Evolutionary conservation across 1,140 invertebrate species (phyloP).

Genomic region (Drosophila asahinai): DNA sequence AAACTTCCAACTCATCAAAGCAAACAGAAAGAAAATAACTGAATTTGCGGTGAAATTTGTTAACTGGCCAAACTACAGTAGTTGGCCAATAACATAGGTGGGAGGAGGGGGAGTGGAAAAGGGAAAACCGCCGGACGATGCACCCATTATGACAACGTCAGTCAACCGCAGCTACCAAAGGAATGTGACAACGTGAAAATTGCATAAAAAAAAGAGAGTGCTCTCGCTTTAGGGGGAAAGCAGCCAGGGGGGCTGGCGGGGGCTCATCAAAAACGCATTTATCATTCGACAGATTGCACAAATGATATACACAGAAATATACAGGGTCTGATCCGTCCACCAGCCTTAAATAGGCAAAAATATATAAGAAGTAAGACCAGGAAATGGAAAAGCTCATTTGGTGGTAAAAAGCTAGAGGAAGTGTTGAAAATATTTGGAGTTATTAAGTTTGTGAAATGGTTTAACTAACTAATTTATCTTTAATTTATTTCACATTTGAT

Average conservation of each 20-base stretch:
- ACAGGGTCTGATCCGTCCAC: background rate
- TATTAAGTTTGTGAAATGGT: background rate
- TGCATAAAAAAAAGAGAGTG: constrained; percentile 43
- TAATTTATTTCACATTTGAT: no score
- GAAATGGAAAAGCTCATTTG: constrained; percentile 40
- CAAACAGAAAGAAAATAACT: constrained; percentile 48
- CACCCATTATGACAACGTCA: constrained; percentile 58
- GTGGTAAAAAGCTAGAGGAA: constrained; percentile 1
- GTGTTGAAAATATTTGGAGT: background rate
- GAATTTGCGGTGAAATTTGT: constrained; percentile 56
- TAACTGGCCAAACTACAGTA: constrained; percentile 25
- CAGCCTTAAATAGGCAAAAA: constrained; percentile 46
- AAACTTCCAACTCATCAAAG: constrained; percentile 45
- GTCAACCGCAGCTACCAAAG: constrained; percentile 64
- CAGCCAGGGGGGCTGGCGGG: background rate
- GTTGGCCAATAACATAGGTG: background rate
- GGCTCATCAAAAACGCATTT: constrained; percentile 70
- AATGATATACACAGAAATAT: constrained; percentile 26
- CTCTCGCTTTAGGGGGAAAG: constrained; percentile 16
- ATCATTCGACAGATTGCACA: constrained; percentile 63
- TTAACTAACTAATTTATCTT: background rate
- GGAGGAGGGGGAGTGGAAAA: background rate
- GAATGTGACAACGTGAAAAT: constrained; percentile 72
- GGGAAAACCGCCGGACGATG: constrained; percentile 35
- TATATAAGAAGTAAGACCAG: background rate